phyloP scores from a whole-genome alignment of 2,797 vertebrate genomes.

The Perodicticus potto region DNA sequence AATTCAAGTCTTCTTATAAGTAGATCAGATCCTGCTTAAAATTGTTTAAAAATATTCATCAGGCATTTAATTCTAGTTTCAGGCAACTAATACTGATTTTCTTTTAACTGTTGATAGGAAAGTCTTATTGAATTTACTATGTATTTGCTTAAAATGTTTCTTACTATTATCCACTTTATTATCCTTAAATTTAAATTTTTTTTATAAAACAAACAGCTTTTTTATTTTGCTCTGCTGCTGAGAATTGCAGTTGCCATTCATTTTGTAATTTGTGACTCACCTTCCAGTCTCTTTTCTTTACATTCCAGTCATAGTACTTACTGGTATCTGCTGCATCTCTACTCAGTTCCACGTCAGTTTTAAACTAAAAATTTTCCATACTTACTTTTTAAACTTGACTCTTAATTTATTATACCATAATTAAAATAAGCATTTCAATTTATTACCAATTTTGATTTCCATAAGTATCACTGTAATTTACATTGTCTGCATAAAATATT shows the following conservation, averaged over 20 bases:
- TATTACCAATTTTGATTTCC: background rate
- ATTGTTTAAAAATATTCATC: conserved; percentile 2
- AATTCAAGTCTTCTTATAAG: conserved; percentile 26
- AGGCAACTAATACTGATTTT: conserved; percentile 32
- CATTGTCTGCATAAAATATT: background rate
- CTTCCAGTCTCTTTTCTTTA: background rate
- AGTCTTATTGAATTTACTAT: background rate
- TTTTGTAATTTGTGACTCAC: background rate
- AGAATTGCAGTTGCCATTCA: background rate
- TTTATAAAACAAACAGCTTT: background rate
- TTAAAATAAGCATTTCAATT: conserved; percentile 26
- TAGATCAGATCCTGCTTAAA: conserved; percentile 4
- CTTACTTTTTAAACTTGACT: background rate
- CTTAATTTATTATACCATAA: background rate
- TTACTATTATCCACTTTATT: background rate
- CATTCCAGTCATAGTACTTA: background rate
- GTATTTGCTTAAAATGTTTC: background rate
- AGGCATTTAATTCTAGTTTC: conserved; percentile 36
- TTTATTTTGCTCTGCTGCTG: background rate
- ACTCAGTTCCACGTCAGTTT: background rate
- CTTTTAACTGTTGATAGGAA: conserved; percentile 9
- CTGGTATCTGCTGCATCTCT: background rate
- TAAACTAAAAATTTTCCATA: background rate
- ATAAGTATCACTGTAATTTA: background rate
- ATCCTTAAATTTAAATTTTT: background rate